Base-by-base conservation (phyloP, 2,113 vertebrate species). In the Labeo rohita region DNA sequence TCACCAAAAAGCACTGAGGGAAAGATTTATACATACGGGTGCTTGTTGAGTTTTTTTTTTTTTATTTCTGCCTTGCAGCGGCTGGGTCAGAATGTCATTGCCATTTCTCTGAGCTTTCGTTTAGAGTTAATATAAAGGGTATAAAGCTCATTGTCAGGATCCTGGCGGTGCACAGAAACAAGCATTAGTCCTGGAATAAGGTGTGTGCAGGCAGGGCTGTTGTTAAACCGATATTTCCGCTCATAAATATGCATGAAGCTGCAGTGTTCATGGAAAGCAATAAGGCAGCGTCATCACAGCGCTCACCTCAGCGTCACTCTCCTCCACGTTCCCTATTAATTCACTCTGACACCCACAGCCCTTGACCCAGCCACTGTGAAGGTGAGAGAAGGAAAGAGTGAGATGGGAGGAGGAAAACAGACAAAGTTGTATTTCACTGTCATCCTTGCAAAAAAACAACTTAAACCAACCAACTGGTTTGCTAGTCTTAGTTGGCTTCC, bases 201-300 rank as follows among this genome's bases (percentile, higher is more conserved):
- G 52, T 83, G 59, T 72, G 34, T 83, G 65, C 52, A 70, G 43
- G 70, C 52, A 79, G 89, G 86, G 83, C 8, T 78, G 84, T 86
- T 92, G 92, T 92, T 92, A 91, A 93, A 91, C 90, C 90, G 90
- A 92, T 90, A 92, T 92, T 91, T 92, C 89, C 78, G 83, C 73
- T 93, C 91, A 95, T 95, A 93, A 94, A 95, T 94, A 95, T 94
- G 92, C 91, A 94, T 94, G 91, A 88, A 89, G 73, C 91, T 81
- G 70, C 92, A 88, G 88, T 61, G 84, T 91, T 91, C 87, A 88
- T 86, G 90, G 90, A 94, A 93, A 92, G 93, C 92, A 93, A 93
- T 93, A 93, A 94, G 91, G 93, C 92, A 86, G 92, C 92, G 92
- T 95, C 92, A 94, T 93, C 91, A 91, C 89, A 86, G 90, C 92